Evolutionary conservation across 2,113 vertebrate species (phyloP), one percentile per base, ranked within the genome.

Genomic region (Cervus canadensis): DNA sequence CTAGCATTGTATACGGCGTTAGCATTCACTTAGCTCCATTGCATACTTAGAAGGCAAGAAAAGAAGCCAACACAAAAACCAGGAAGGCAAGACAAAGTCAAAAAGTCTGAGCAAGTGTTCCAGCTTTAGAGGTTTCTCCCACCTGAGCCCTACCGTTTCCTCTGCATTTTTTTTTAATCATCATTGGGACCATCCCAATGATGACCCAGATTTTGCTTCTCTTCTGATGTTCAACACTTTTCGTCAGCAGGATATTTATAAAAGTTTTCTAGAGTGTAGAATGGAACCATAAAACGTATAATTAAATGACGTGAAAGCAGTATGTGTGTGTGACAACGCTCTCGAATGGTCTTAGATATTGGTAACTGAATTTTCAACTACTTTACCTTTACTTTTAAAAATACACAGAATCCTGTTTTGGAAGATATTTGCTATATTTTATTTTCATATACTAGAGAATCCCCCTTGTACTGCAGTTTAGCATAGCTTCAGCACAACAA

Each of bases 401-500:
- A 93, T 76, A 52, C 45, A 48, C 25, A 97, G 43, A 59, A 78
- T 33, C 16, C 17, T 97, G 23, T 96, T 23, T 60, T 48, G 48
- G 96, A 97, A 93, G 50, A 89, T 40, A 59, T 96, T 97, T 82
- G 6, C 52, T 91, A 0, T 97, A 62, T 95, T 97, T 93, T 93
- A 59, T 45, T 98, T 96, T 96, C 76, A 97, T 98, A 95, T 96
- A 87, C 67, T 97, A 97, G 98, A 98, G 97, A 98, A 98, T 97
- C 62, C 59, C 62, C 81, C 81, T 95, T 97, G 48, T 97, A 92
- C 95, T 82, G 10, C 81, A 98, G 87, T 97, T 98, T 95, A 95
- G 89, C 94, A 93, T 60, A 97, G 85, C 97, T 97, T 97, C 94
- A 97, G 94, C 64, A 93, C 96, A 98, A 98, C 91, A 98, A 98